A percentile compares a stretch with the other conserved stretches of the same genome.
Evolutionary conservation across 2,888 invertebrate species (phyloP).

Genomic region (Arge pagana): DNA sequence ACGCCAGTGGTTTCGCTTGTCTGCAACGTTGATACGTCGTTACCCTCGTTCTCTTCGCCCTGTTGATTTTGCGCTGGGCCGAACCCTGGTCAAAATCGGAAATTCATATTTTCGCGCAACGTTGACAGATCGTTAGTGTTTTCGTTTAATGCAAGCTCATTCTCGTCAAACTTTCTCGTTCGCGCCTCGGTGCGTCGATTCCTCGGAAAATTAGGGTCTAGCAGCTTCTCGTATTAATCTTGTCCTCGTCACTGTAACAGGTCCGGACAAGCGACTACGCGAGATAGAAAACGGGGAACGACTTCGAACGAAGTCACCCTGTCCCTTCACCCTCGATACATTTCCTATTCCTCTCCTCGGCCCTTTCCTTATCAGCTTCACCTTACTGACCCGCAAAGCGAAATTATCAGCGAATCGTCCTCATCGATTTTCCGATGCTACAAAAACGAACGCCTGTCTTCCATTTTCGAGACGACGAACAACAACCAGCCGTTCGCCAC

Average conservation of each 20-base stretch:
- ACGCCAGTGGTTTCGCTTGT: no score
- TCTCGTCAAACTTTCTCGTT: slow-evolving; percentile 23
- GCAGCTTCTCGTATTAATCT: slow-evolving; percentile 19
- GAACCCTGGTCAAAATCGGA: slow-evolving; percentile 40
- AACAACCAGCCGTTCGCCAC: no score
- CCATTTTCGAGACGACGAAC: no score
- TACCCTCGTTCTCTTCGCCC: no score
- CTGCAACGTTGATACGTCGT: no score
- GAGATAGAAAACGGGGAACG: background rate
- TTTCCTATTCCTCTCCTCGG: slow-evolving; percentile 8
- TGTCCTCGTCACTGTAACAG: slow-evolving; percentile 18
- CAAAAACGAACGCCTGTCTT: no score
- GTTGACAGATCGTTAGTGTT: slow-evolving; percentile 17
- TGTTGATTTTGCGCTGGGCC: no score
- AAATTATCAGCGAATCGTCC: background rate
- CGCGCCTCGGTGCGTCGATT: slow-evolving; percentile 24
- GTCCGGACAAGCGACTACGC: slow-evolving; percentile 8
- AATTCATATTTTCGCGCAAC: slow-evolving; percentile 39
- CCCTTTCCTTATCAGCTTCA: slow-evolving; percentile 8
- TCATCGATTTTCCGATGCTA: no score
- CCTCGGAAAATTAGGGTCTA: no score
- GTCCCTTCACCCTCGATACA: slow-evolving; percentile 19
- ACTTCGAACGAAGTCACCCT: slow-evolving; percentile 16
- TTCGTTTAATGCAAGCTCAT: no score
- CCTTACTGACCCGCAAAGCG: slow-evolving; percentile 9